phyloP scores from a whole-genome alignment of 1,140 invertebrate species.

The Drosophila ironensis region DNA sequence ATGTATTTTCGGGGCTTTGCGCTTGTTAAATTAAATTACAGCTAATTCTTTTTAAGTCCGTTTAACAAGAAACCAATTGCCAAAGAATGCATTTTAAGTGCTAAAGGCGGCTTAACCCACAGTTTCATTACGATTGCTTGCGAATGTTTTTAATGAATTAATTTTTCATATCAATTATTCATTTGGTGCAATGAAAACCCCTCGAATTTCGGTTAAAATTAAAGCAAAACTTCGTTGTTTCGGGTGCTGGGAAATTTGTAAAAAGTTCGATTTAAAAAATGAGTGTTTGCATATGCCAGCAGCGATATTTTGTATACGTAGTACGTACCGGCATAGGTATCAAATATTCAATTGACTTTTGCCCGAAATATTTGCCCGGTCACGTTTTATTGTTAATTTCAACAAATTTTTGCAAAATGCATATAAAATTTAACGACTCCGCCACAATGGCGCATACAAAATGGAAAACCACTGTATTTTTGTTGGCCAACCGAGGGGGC shows the following conservation, averaged over 20 bases:
- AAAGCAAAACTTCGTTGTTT: too few species aligned
- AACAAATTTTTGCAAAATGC: slow-evolving; percentile 70
- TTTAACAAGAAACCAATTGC: not conserved
- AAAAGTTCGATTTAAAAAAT: not conserved
- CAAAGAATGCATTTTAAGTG: not conserved
- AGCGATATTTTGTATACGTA: not conserved
- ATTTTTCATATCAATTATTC: not conserved
- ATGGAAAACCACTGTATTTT: slow-evolving; percentile 34
- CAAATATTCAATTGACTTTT: slow-evolving; percentile 58
- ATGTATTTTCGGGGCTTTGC: slow-evolving; percentile 10
- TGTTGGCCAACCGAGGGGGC: not conserved
- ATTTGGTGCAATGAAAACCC: too few species aligned
- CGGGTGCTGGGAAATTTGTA: too few species aligned
- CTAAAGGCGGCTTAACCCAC: too few species aligned
- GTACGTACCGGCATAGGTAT: slow-evolving; percentile 3
- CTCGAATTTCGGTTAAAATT: slow-evolving; percentile 3
- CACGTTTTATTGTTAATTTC: slow-evolving; percentile 79
- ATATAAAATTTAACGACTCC: slow-evolving; percentile 70
- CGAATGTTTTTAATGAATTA: not conserved
- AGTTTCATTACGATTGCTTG: too few species aligned
- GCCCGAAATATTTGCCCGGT: slow-evolving; percentile 66
- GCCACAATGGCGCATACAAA: slow-evolving; percentile 33
- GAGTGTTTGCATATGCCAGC: slow-evolving; percentile 1
- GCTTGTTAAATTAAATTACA: slow-evolving; percentile 36
- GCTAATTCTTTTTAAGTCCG: slow-evolving; percentile 1